Conservation (phyloP, 2,797 vertebrate genomes). For the Ptychobarbus kaznakovi region DNA sequence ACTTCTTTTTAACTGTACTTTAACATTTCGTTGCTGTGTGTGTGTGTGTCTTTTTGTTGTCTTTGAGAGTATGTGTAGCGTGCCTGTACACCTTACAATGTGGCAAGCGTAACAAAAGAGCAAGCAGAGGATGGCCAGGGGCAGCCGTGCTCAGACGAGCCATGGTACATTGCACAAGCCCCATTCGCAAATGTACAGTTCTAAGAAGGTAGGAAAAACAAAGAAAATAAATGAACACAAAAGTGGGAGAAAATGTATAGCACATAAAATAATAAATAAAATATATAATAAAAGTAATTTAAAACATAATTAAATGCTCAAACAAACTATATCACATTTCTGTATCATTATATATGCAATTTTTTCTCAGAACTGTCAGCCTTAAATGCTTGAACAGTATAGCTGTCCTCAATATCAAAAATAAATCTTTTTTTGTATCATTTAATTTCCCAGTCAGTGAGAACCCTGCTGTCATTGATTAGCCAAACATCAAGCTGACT, state of each 20-base stretch:
- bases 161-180: slow-evolving; percentile 46
- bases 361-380: background rate
- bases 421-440: background rate
- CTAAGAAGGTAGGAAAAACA: background rate
- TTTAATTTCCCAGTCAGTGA: slow-evolving; percentile 29
- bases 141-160: slow-evolving; percentile 26
- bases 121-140: slow-evolving; percentile 42
- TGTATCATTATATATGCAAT: background rate
- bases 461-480: slow-evolving; percentile 33
- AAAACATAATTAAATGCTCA: background rate
- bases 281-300: background rate
- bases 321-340: background rate
- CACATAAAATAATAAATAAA: background rate
- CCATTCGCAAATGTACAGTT: slow-evolving; percentile 27
- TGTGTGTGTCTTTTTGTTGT: slow-evolving; percentile 5
- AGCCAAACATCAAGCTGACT: slow-evolving; percentile 25
- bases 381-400: background rate
- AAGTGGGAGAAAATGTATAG: background rate
- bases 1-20: background rate
- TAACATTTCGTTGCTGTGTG: background rate
- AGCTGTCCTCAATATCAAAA: slow-evolving; percentile 12
- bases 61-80: background rate
- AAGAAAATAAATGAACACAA: slow-evolving; percentile 2
- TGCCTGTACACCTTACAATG: slow-evolving; percentile 38
- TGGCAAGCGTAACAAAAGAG: slow-evolving; percentile 51